These are phyloP conservation scores for Volucella inflata DNA, from an alignment of 2,888 invertebrate species.

Conservation along the genomic window DNA sequence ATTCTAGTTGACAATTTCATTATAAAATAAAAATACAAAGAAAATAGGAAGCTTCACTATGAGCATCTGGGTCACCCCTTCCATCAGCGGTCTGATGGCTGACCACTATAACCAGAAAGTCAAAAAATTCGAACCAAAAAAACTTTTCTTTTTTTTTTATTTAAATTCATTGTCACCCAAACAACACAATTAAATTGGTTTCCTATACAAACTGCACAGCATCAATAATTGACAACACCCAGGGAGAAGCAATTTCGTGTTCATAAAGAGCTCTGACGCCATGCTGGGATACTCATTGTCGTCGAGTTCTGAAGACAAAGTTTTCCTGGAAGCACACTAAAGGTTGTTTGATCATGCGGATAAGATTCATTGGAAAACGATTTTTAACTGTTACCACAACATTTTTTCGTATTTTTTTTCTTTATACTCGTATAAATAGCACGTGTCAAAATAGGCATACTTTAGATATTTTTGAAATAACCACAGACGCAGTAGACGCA, in stretches of 20 bases:
- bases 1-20: slow-evolving; percentile 26
- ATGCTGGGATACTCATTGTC: slow-evolving; percentile 25
- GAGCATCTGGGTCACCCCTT: not conserved
- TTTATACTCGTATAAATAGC: slow-evolving; percentile 51
- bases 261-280: slow-evolving; percentile 8
- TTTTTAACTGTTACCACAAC: slow-evolving; percentile 48
- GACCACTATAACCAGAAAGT: no score
- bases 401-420: slow-evolving; percentile 24
- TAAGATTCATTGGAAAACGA: slow-evolving; percentile 54
- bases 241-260: slow-evolving; percentile 48
- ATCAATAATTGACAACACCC: slow-evolving; percentile 55
- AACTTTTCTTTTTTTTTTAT: slow-evolving; percentile 48
- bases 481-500: slow-evolving; percentile 19
- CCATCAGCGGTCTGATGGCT: no score
- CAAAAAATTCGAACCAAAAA: slow-evolving; percentile 9
- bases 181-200: slow-evolving; percentile 39
- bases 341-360: slow-evolving; percentile 39
- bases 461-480: slow-evolving; percentile 56
- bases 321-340: slow-evolving; percentile 31
- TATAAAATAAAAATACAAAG: not conserved
- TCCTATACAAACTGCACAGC: slow-evolving; percentile 29
- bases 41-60: slow-evolving; percentile 9
- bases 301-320: not conserved
- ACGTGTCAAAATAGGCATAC: slow-evolving; percentile 45
- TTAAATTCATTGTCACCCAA: slow-evolving; percentile 36